Percentiles rank a stretch among this genome's conserved stretches.
Evolutionary conservation across 1,140 invertebrate genomes (phyloP).

Genomic region (Drepana arcuata): DNA sequence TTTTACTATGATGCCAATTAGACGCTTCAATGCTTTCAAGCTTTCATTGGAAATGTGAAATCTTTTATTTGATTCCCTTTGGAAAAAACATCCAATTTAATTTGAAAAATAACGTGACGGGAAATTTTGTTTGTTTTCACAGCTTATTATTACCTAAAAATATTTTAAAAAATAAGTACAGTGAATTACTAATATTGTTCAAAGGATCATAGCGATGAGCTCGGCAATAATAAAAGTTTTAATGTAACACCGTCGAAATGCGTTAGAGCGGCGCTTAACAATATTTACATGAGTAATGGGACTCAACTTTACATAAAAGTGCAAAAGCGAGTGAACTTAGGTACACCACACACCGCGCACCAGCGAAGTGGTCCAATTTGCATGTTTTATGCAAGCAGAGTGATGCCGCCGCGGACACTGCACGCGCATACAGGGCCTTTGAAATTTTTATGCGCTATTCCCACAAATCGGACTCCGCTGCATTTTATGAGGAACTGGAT

Average conservation of each 20-base stretch:
- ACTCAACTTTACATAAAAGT: constrained; percentile 61
- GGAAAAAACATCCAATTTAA: no score
- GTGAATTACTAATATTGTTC: no score
- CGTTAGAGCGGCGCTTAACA: constrained; percentile 37
- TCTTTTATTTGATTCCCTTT: no score
- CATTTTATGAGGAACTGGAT: constrained; percentile 26
- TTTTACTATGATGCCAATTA: no score
- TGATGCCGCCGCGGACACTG: constrained; percentile 45
- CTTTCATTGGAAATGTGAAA: no score
- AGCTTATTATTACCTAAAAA: no score
- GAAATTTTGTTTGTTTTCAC: no score
- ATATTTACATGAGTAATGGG: constrained; percentile 63
- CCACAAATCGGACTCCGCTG: constrained; percentile 52
- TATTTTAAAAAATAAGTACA: no score
- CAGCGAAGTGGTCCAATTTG: constrained; percentile 64
- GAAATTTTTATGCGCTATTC: constrained; percentile 64
- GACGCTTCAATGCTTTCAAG: no score
- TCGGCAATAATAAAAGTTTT: no score
- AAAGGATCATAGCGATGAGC: no score
- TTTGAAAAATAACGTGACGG: no score
- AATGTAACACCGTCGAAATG: constrained; percentile 14
- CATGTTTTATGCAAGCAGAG: constrained; percentile 60
- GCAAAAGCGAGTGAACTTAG: constrained; percentile 60
- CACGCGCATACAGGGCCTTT: constrained; percentile 43
- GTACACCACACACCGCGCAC: constrained; percentile 20